phyloP scores from a whole-genome alignment of 2,888 invertebrate species.

The Criorhina ranunculi region DNA sequence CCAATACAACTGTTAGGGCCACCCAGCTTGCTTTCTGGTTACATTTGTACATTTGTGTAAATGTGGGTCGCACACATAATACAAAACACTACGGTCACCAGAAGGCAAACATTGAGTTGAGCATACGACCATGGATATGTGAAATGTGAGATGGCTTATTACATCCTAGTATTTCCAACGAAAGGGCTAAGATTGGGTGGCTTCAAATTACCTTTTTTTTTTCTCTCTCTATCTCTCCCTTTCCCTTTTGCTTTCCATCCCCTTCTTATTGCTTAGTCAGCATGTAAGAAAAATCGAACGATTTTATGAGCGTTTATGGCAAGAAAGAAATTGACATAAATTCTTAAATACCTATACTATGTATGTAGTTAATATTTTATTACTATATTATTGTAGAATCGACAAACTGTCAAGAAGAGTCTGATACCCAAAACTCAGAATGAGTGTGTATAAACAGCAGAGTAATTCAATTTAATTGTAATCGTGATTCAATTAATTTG shows the following conservation, averaged over 20 bases:
- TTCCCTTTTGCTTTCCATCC: not conserved
- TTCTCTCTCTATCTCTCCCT: not conserved
- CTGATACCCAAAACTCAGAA: constrained; percentile 1
- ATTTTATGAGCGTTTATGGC: not conserved
- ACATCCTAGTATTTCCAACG: constrained; percentile 27
- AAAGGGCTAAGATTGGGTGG: constrained; percentile 37
- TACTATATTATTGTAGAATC: not conserved
- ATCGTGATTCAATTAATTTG: constrained; percentile 28
- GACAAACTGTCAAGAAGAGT: not conserved
- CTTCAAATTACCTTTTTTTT: constrained; percentile 15
- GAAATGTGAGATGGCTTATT: constrained; percentile 56
- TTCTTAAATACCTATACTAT: too few species aligned
- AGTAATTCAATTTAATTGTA: constrained; percentile 1
- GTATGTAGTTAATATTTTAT: not conserved
- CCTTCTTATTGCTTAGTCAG: constrained; percentile 1
- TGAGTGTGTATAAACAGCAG: too few species aligned
- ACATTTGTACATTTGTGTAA: constrained; percentile 18
- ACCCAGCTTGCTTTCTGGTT: not conserved
- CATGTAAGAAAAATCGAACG: constrained; percentile 13
- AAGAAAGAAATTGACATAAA: too few species aligned
- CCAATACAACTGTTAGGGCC: not conserved
- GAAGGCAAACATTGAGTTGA: constrained; percentile 54
- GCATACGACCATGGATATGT: constrained; percentile 44
- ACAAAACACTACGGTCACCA: constrained; percentile 60
- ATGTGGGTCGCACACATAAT: constrained; percentile 36